These are phyloP conservation scores for Nanorana parkeri DNA, from an alignment of 2,113 vertebrate species.

Conservation along the genomic window DNA sequence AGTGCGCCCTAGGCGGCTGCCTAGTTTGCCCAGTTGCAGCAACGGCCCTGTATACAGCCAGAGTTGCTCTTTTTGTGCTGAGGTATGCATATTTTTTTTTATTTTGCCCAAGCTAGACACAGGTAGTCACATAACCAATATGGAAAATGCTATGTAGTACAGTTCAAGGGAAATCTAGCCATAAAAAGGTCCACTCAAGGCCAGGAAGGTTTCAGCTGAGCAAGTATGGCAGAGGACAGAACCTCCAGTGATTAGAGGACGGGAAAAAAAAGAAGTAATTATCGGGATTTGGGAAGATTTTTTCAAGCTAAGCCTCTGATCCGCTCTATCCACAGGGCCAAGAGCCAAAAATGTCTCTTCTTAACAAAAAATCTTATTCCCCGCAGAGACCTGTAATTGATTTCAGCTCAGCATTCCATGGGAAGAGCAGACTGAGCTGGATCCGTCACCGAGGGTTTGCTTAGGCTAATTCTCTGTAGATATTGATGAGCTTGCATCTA, in stretches of 20 bases:
- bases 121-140: no score
- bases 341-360: conserved; percentile 46
- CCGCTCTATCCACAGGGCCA: conserved; percentile 25
- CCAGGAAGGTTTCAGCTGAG: not conserved
- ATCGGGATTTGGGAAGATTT: conserved; percentile 38
- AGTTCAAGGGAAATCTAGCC: not conserved
- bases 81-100: no score
- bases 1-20: no score
- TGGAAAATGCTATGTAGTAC: no score
- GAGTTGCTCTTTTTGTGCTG: no score
- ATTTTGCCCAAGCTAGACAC: no score
- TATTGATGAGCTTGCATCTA: not conserved
- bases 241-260: not conserved
- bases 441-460: rapidly evolving
- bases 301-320: conserved; percentile 30
- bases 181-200: not conserved
- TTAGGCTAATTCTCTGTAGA: conserved; percentile 21
- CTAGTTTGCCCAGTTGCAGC: no score
- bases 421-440: conserved; percentile 8
- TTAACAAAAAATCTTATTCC: not conserved
- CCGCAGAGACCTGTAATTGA: conserved; percentile 21
- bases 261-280: conserved; percentile 30
- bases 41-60: no score
- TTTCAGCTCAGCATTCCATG: conserved; percentile 19
- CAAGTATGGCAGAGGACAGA: not conserved